A percentile compares a stretch with the other conserved stretches of the same genome.
These are phyloP conservation scores for Gymnoscopelus microlampas DNA, from an alignment of 2,797 vertebrate genomes.

Conservation along the genomic window DNA sequence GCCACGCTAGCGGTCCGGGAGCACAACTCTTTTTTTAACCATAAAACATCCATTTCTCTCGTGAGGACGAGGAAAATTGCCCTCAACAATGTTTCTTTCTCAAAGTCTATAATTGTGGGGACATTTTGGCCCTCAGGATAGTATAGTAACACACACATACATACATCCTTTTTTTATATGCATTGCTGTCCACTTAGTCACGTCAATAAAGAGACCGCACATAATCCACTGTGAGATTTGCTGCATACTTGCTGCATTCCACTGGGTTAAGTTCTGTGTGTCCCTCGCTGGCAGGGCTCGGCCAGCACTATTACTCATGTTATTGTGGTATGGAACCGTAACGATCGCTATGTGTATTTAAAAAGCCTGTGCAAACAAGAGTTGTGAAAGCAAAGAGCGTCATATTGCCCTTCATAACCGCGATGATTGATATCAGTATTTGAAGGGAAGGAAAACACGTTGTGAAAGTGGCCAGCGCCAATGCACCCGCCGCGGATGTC, in stretches of 20 bases:
- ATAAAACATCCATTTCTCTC: no score
- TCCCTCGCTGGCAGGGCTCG: slow-evolving; percentile 31
- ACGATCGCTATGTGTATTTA: slow-evolving; percentile 47
- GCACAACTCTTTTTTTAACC: no score
- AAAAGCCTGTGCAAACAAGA: slow-evolving; percentile 46
- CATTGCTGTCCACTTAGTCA: slow-evolving; percentile 64
- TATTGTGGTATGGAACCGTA: slow-evolving; percentile 41
- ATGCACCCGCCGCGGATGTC: no score
- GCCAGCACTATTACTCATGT: slow-evolving; percentile 48
- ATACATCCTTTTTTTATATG: slow-evolving; percentile 54
- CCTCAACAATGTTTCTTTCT: no score
- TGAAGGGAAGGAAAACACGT: slow-evolving; percentile 2
- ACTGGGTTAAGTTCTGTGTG: slow-evolving; percentile 31
- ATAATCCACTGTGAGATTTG: slow-evolving; percentile 51
- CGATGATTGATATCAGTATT: slow-evolving; percentile 26
- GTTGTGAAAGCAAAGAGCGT: slow-evolving; percentile 42
- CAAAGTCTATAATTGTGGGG: no score
- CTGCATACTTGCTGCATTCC: slow-evolving; percentile 57
- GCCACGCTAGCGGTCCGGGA: no score
- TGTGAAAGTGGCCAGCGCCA: background rate
- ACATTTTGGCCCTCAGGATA: no score
- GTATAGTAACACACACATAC: slow-evolving; percentile 1
- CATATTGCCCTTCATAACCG: slow-evolving; percentile 19
- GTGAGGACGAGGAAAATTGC: no score
- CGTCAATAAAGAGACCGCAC: slow-evolving; percentile 66